A percentile compares a stretch with the other conserved stretches of the same genome.
Evolutionary conservation across 1,140 invertebrate species (phyloP).

Genomic region (Sogatella furcifera): DNA sequence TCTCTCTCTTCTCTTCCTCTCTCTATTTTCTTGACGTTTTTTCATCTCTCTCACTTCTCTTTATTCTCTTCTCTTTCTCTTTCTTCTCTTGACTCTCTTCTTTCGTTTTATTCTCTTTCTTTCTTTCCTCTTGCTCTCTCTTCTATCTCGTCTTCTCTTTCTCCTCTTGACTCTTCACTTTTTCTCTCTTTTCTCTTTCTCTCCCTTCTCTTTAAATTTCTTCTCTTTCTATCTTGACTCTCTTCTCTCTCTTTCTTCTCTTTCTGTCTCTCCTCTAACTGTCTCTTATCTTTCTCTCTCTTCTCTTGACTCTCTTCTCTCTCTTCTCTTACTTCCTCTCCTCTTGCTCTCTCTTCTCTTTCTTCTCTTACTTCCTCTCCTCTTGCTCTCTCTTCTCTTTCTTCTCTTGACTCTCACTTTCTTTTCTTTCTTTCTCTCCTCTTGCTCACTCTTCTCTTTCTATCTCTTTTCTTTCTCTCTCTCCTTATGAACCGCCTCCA

Average conservation of each 20-base stretch:
- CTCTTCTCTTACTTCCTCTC: no score
- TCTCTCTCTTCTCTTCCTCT: no score
- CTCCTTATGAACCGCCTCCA: not conserved
- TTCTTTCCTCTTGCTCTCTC: not conserved
- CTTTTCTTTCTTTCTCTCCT: no score
- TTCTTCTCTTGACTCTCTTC: no score
- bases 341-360: not conserved
- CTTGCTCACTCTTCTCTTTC: no score
- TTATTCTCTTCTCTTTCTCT: no score
- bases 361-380: not conserved
- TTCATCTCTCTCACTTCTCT: no score
- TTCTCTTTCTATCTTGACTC: not conserved
- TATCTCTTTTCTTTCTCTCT: not conserved
- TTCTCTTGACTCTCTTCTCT: not conserved
- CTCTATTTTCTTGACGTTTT: no score
- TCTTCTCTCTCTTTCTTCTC: not conserved
- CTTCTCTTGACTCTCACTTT: not conserved
- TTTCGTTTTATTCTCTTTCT: no score
- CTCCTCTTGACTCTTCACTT: no score
- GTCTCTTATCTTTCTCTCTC: not conserved
- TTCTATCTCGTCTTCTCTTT: conserved; percentile 1
- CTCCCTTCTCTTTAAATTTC: not conserved
- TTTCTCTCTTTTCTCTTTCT: not conserved
- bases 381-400: not conserved
- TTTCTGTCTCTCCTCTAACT: no score